These are phyloP conservation scores for Crossoptilon crossoptilon DNA, from an alignment of 2,797 vertebrate genomes.

Conservation along the genomic window DNA sequence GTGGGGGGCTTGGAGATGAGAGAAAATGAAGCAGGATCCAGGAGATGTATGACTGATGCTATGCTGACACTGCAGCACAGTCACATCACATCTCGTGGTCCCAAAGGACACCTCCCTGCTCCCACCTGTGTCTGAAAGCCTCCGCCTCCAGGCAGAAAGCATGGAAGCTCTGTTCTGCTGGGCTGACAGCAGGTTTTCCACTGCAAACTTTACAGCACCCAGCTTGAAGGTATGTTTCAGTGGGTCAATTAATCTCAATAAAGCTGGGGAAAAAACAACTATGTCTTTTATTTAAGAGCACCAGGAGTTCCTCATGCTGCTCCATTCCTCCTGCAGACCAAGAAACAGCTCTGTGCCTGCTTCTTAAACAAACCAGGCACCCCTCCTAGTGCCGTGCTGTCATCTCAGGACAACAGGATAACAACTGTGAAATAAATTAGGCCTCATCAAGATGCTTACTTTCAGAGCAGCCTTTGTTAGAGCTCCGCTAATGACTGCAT, in stretches of 20 bases:
- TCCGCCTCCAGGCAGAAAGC: background rate
- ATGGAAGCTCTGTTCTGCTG: background rate
- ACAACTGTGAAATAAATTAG: conserved; percentile 69
- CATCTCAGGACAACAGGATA: conserved; percentile 63
- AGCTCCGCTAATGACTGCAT: background rate
- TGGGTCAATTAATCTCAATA: background rate
- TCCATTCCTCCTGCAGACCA: background rate
- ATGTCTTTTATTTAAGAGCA: background rate
- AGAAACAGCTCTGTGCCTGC: background rate
- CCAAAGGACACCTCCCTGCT: background rate
- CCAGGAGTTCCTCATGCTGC: background rate
- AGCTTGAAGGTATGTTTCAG: background rate
- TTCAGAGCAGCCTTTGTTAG: conserved; percentile 40
- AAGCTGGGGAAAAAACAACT: background rate
- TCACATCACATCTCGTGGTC: background rate
- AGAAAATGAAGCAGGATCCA: background rate
- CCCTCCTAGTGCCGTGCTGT: conserved; percentile 52
- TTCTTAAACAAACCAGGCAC: conserved; percentile 51
- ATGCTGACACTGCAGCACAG: background rate
- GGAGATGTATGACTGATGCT: background rate
- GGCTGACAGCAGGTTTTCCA: background rate
- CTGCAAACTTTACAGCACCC: background rate
- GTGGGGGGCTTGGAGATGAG: background rate
- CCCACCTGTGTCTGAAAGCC: background rate
- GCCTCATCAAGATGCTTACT: conserved; percentile 45